A percentile compares a stretch with the other conserved stretches of the same genome.
phyloP scores from a whole-genome alignment of 2,113 vertebrate genomes.

The Ptilonorhynchus violaceus region DNA sequence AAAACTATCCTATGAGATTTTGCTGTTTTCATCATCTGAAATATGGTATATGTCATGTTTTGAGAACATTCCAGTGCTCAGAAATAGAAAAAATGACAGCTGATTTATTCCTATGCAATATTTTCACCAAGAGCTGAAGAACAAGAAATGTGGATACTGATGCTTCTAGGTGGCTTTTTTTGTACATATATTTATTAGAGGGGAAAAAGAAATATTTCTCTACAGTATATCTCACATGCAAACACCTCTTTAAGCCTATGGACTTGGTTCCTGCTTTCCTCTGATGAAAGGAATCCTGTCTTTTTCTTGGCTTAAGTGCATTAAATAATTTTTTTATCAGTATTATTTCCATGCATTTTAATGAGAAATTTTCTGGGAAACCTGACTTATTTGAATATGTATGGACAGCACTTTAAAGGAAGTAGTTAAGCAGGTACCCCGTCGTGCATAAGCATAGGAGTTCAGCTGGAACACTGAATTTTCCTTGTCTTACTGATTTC shows the following conservation, averaged over 20 bases:
- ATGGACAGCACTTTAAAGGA: not conserved
- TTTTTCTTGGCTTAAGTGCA: not conserved
- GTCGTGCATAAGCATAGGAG: not conserved
- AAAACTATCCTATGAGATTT: not conserved
- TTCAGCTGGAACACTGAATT: conserved; percentile 1
- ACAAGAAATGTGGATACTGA: not conserved
- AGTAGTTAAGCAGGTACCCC: conserved; percentile 34
- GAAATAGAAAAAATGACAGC: not conserved
- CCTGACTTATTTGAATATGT: not conserved
- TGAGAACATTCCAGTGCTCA: not conserved
- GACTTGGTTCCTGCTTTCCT: not conserved
- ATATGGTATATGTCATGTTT: not conserved
- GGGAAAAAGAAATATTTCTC: not conserved
- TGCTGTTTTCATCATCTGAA: not conserved
- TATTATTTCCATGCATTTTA: not conserved
- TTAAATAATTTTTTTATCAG: not conserved
- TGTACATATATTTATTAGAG: not conserved
- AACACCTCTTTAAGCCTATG: not conserved
- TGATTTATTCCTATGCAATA: not conserved
- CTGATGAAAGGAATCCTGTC: not conserved
- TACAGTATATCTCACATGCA: not conserved
- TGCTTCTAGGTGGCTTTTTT: not conserved
- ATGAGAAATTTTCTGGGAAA: not conserved
- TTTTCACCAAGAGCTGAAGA: not conserved
- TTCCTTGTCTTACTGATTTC: conserved; percentile 33